Conservation (phyloP, 2,113 vertebrate genomes). For the Saguinus midas region DNA sequence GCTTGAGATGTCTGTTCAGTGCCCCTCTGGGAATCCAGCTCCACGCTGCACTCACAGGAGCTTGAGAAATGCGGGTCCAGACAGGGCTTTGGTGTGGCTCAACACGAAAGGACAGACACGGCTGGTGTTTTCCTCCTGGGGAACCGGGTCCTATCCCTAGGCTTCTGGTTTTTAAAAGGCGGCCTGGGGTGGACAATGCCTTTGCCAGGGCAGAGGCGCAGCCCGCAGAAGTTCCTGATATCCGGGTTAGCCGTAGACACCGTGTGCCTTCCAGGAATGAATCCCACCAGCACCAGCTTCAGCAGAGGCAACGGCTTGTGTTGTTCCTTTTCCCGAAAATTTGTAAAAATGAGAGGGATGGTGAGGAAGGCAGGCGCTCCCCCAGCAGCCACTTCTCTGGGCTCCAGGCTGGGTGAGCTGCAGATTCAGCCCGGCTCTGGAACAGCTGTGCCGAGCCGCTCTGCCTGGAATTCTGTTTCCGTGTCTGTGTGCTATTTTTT, state of each 20-base stretch:
- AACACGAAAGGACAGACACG: accelerated
- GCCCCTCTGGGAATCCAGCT: background rate
- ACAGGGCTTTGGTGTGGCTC: background rate
- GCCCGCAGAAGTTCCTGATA: accelerated
- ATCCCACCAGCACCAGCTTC: accelerated
- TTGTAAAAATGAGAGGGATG: background rate
- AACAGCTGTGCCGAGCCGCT: background rate
- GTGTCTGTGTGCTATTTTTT: background rate
- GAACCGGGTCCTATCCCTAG: accelerated
- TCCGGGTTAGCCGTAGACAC: background rate
- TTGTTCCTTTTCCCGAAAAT: background rate
- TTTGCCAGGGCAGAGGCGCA: accelerated
- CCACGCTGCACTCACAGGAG: accelerated
- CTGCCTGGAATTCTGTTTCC: background rate
- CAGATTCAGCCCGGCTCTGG: background rate
- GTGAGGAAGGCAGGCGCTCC: accelerated
- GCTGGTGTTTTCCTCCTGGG: background rate
- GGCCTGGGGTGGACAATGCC: accelerated
- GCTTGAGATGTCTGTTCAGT: accelerated
- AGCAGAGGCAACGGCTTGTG: accelerated
- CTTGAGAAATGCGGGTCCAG: background rate
- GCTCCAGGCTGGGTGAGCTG: no score
- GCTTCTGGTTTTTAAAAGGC: background rate
- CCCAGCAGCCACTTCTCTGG: accelerated
- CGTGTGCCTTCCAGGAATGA: accelerated